Conservation (phyloP, 2,113 vertebrate species). For the Puffinus mauretanicus region DNA sequence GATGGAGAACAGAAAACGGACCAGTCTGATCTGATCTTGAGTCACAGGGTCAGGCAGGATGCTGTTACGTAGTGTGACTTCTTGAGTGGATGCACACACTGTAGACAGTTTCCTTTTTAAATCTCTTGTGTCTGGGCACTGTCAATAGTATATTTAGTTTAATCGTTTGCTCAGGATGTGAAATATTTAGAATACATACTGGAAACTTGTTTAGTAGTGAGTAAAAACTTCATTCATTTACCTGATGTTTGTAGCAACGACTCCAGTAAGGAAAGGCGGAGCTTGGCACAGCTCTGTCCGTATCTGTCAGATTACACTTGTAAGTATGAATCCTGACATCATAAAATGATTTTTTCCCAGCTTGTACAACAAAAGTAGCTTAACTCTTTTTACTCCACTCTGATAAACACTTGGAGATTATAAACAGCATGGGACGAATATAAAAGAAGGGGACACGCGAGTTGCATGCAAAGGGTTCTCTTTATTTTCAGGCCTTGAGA, state of each 20-base stretch:
- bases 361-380: background rate
- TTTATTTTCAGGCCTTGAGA: background rate
- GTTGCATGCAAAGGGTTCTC: background rate
- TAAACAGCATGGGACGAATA: background rate
- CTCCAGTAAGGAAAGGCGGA: background rate
- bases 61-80: background rate
- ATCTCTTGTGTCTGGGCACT: background rate
- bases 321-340: background rate
- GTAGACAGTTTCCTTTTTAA: background rate
- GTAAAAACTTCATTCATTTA: background rate
- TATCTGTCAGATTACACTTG: background rate
- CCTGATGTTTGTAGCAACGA: background rate
- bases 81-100: background rate
- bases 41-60: background rate
- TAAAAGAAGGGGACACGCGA: background rate
- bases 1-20: rapidly evolving
- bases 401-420: background rate
- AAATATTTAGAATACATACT: background rate
- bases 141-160: background rate
- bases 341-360: background rate
- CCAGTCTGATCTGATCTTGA: background rate
- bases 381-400: background rate
- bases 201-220: background rate
- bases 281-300: background rate
- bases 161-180: background rate